These are phyloP conservation scores for Sceloporus tristichus DNA, from an alignment of 2,113 vertebrate species.

Conservation along the genomic window DNA sequence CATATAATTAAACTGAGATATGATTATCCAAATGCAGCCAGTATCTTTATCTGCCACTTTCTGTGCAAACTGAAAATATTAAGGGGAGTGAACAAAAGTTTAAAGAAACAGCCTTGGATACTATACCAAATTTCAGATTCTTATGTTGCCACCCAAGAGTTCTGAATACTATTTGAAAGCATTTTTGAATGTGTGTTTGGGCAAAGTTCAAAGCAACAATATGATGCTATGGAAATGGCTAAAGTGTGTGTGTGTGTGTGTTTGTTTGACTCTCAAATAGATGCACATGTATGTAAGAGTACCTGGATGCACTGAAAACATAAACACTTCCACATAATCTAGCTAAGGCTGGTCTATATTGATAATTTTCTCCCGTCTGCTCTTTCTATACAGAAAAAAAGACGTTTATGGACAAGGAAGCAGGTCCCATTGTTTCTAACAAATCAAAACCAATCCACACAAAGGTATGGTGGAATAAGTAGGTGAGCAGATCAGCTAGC, in stretches of 20 bases:
- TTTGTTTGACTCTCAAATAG: not conserved
- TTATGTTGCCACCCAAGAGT: not conserved
- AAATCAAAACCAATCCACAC: not conserved
- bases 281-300: not conserved
- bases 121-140: not conserved
- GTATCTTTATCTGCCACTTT: not conserved
- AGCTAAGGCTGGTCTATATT: not conserved
- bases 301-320: not conserved
- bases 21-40: not conserved
- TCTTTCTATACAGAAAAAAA: not conserved
- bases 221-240: not conserved
- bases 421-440: not conserved
- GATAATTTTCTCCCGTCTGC: not conserved
- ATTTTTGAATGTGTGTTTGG: not conserved
- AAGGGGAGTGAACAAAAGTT: not conserved
- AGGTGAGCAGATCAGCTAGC: not conserved
- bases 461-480: not conserved
- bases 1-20: not conserved
- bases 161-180: not conserved
- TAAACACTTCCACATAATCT: not conserved
- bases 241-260: too few species aligned
- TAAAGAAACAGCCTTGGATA: constrained; percentile 6
- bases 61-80: not conserved
- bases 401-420: too few species aligned
- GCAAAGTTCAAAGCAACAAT: not conserved